Evolutionary conservation across 2,888 invertebrate genomes (phyloP).

Genomic region (Empis livida): DNA sequence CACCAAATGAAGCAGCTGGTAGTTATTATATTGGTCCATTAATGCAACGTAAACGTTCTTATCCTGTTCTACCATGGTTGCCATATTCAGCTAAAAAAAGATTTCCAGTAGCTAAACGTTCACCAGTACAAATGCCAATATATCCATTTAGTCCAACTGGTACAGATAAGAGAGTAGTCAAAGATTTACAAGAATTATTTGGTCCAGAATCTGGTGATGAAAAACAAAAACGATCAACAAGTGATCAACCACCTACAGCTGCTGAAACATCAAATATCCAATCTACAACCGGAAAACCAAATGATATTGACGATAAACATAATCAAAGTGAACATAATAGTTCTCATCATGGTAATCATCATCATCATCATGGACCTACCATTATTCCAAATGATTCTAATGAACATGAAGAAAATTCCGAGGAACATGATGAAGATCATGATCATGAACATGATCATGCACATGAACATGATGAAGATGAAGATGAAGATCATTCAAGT

Average conservation of each 20-base stretch:
- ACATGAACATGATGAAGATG: slow-evolving; percentile 20
- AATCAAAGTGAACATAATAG: slow-evolving; percentile 7
- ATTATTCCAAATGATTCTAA: slow-evolving; percentile 15
- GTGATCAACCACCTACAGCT: slow-evolving; percentile 14
- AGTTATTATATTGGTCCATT: slow-evolving; percentile 16
- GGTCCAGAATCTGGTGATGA: slow-evolving; percentile 38
- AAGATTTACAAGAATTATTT: slow-evolving; percentile 56
- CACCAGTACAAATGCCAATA: slow-evolving; percentile 34
- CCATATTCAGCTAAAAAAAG: slow-evolving; percentile 40
- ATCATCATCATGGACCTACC: slow-evolving; percentile 17
- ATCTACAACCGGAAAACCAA: slow-evolving; percentile 10
- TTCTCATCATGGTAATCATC: slow-evolving; percentile 27
- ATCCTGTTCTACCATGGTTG: slow-evolving; percentile 34
- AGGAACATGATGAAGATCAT: slow-evolving; percentile 21
- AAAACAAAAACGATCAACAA: slow-evolving; percentile 41
- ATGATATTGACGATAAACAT: slow-evolving; percentile 6
- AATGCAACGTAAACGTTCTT: slow-evolving; percentile 32
- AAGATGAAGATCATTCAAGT: slow-evolving; percentile 22
- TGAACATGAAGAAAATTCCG: slow-evolving; percentile 24
- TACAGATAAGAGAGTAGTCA: slow-evolving; percentile 56
- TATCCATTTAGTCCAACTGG: slow-evolving; percentile 29
- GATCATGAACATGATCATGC: background rate
- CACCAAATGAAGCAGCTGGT: slow-evolving; percentile 3
- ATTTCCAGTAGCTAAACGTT: slow-evolving; percentile 54
- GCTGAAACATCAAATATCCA: slow-evolving; percentile 14